These are phyloP conservation scores for Cheirogaleus medius DNA, from an alignment of 2,113 vertebrate genomes.

Conservation along the genomic window DNA sequence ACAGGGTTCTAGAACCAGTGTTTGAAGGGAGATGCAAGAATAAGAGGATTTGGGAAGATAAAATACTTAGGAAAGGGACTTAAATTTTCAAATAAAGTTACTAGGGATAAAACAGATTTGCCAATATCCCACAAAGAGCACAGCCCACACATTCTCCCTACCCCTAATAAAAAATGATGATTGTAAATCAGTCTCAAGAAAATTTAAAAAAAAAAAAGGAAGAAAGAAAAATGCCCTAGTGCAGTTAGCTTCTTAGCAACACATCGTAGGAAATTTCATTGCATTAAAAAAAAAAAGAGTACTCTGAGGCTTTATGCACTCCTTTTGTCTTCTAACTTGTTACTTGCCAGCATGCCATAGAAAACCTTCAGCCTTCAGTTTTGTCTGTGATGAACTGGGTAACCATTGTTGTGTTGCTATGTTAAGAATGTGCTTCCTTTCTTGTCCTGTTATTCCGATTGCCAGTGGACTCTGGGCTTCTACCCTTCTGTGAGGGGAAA, in stretches of 20 bases:
- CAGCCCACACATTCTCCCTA: not conserved
- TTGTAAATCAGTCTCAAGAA: not conserved
- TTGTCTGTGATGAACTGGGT: not conserved
- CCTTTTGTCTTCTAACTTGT: not conserved
- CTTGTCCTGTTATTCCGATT: not conserved
- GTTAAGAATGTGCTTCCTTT: not conserved
- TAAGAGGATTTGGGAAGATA: not conserved
- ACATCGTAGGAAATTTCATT: not conserved
- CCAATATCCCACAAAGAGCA: not conserved
- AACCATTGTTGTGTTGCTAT: not conserved
- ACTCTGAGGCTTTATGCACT: not conserved
- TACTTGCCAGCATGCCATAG: not conserved
- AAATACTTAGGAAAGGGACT: not conserved
- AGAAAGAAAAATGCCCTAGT: not conserved
- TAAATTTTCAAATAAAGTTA: constrained; percentile 13
- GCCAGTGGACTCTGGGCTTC: not conserved
- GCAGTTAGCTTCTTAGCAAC: not conserved
- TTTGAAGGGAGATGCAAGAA: not conserved
- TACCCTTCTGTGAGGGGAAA: not conserved
- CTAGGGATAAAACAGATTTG: not conserved
- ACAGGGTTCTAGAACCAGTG: not conserved
- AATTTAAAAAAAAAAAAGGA: not conserved
- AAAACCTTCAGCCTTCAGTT: not conserved
- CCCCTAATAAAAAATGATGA: not conserved
- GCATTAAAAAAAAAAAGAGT: not conserved